Conservation (phyloP, 2,888 invertebrate genomes). For the Eubasilissa splendida region DNA sequence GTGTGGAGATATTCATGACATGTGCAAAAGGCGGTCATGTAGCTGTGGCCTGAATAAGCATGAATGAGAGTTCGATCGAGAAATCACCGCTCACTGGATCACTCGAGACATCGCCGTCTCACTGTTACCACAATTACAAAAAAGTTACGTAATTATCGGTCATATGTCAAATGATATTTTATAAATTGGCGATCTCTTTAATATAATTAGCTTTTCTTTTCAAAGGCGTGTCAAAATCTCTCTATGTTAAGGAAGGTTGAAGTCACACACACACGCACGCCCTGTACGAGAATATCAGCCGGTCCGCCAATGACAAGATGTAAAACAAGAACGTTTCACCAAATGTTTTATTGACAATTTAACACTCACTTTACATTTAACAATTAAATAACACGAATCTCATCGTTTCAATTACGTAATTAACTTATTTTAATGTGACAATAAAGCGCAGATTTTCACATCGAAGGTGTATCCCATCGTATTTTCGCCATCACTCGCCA, state of each 20-base stretch:
- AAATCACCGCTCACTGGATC: constrained; percentile 49
- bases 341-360: constrained; percentile 65
- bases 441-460: constrained; percentile 74
- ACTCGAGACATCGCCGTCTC: constrained; percentile 52
- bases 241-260: constrained; percentile 68
- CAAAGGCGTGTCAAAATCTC: constrained; percentile 74
- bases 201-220: constrained; percentile 72
- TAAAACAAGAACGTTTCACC: constrained; percentile 65
- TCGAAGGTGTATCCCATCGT: constrained; percentile 74
- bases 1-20: constrained; percentile 45
- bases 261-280: constrained; percentile 75
- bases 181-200: constrained; percentile 61
- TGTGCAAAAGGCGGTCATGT: constrained; percentile 47
- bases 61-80: constrained; percentile 60
- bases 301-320: constrained; percentile 75
- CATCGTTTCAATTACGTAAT: constrained; percentile 64
- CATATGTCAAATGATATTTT: constrained; percentile 54
- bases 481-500: constrained; percentile 75
- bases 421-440: constrained; percentile 65
- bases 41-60: constrained; percentile 73
- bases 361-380: constrained; percentile 60
- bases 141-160: constrained; percentile 73
- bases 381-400: constrained; percentile 49
- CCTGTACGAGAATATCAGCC: constrained; percentile 74
- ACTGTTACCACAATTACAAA: constrained; percentile 64